These are phyloP conservation scores for Plutomurus gul DNA, from an alignment of 1,140 invertebrate genomes.

Conservation along the genomic window DNA sequence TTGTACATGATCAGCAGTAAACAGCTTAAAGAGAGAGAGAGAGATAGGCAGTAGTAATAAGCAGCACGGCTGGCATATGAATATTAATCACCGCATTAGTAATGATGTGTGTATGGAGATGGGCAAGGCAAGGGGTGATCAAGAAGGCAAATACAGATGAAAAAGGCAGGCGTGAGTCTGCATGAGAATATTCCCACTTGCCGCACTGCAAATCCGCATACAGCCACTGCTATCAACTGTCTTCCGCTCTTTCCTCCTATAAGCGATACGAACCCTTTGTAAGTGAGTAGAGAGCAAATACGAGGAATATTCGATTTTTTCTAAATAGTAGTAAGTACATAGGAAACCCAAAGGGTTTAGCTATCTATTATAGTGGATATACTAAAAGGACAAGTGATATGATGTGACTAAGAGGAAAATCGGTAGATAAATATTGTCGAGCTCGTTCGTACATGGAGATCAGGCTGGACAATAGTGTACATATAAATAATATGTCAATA, in stretches of 20 bases:
- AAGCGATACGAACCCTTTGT: background rate
- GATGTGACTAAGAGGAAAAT: too few species aligned
- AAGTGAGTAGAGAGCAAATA: background rate
- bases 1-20: too few species aligned
- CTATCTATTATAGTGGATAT: background rate
- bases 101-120: background rate
- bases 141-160: slow-evolving; percentile 4
- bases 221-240: too few species aligned
- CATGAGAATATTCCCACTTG: slow-evolving; percentile 45
- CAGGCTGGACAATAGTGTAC: background rate
- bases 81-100: slow-evolving; percentile 38
- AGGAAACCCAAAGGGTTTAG: background rate
- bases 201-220: background rate
- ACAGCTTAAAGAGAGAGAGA: too few species aligned
- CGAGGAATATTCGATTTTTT: background rate
- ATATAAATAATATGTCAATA: background rate
- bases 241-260: background rate
- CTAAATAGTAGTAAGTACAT: background rate
- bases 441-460: too few species aligned
- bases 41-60: too few species aligned
- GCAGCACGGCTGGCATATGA: slow-evolving; percentile 18
- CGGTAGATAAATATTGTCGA: too few species aligned
- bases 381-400: slow-evolving; percentile 1
- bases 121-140: background rate
- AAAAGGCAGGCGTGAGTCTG: slow-evolving; percentile 21